Conservation (phyloP, 2,797 vertebrate species). For the Propithecus deckenii region DNA sequence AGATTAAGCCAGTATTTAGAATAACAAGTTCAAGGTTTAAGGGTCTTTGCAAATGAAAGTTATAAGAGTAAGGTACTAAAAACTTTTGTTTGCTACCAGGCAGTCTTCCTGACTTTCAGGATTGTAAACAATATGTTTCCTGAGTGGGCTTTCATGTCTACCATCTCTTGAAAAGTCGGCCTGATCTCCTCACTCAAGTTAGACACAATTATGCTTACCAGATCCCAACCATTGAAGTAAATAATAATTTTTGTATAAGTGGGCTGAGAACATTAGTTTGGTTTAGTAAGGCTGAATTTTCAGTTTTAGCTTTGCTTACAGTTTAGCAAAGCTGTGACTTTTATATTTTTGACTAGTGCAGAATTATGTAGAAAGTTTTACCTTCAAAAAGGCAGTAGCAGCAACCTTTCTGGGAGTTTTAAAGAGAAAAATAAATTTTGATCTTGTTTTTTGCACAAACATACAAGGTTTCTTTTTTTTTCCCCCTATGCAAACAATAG, state of each 20-base stretch:
- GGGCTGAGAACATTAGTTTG: not conserved
- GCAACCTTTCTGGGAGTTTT: not conserved
- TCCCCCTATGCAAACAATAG: not conserved
- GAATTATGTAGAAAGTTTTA: not conserved
- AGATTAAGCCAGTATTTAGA: not conserved
- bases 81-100: not conserved
- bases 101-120: not conserved
- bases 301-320: not conserved
- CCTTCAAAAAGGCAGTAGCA: not conserved
- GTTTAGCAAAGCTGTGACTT: no score
- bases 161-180: slow-evolving; percentile 33
- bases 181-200: slow-evolving; percentile 17
- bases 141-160: not conserved
- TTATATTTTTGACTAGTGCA: not conserved
- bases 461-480: not conserved
- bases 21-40: not conserved
- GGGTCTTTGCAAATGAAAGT: not conserved
- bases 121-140: not conserved
- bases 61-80: not conserved
- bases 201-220: slow-evolving; percentile 51
- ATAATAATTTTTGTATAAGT: slow-evolving; percentile 52
- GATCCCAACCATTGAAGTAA: slow-evolving; percentile 59
- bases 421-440: not conserved
- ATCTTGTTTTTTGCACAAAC: not conserved
- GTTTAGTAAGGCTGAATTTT: slow-evolving; percentile 16